phyloP scores from a whole-genome alignment of 2,888 invertebrate genomes.

The Drosophila meridiana region DNA sequence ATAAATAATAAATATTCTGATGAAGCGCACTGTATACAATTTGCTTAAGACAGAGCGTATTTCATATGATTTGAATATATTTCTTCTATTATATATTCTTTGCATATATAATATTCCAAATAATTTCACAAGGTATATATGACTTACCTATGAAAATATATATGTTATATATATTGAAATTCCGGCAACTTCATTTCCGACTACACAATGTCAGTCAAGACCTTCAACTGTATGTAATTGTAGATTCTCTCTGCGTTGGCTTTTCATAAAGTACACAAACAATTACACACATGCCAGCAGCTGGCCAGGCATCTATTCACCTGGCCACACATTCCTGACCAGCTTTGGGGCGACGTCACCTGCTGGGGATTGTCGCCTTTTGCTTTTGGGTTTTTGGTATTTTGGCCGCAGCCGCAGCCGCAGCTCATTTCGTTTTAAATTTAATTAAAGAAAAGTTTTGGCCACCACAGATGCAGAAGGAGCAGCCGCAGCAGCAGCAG shows the following conservation, averaged over 20 bases:
- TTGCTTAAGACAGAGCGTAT: not conserved
- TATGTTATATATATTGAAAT: not conserved
- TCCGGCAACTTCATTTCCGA: not conserved
- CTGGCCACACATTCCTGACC: conserved; percentile 19
- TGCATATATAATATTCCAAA: no score
- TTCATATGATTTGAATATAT: not conserved
- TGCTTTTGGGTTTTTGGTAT: conserved; percentile 19
- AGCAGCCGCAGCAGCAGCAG: conserved; percentile 16
- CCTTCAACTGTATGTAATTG: not conserved
- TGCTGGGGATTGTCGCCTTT: conserved; percentile 23
- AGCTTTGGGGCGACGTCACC: conserved; percentile 41
- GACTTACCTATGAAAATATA: not conserved
- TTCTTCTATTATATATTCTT: no score
- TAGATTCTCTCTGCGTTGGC: not conserved
- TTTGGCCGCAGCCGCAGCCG: conserved; percentile 33
- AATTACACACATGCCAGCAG: not conserved
- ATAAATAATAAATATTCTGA: no score
- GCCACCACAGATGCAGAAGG: conserved; percentile 25
- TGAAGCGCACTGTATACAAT: not conserved
- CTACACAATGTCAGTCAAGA: not conserved
- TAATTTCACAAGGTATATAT: not conserved
- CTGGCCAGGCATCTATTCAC: not conserved
- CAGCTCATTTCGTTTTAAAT: conserved; percentile 76
- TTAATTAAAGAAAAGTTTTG: conserved; percentile 78
- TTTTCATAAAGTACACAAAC: not conserved